Evolutionary conservation across 2,888 invertebrate species (phyloP).

Genomic region (Plagiodera versicolora): DNA sequence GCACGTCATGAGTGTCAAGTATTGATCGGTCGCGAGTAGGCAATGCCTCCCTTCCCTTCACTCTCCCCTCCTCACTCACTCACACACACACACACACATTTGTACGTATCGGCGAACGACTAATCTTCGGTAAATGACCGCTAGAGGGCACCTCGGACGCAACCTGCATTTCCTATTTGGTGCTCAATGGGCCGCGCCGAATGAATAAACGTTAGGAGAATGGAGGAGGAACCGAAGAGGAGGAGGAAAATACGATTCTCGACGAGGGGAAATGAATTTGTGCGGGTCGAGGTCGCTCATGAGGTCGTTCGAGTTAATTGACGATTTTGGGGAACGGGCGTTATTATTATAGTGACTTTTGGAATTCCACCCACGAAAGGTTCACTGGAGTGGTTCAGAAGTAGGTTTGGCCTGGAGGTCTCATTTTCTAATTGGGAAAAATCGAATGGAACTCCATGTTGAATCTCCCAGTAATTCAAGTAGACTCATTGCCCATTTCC

Average conservation of each 20-base stretch:
- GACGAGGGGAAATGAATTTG: not conserved
- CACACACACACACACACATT: not conserved
- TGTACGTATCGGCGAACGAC: too few relatives aligned
- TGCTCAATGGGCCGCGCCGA: constrained; percentile 13
- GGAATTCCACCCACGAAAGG: too few relatives aligned
- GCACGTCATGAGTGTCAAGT: constrained; percentile 27
- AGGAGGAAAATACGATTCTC: not conserved
- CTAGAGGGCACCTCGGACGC: constrained; percentile 24
- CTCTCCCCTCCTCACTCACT: too few relatives aligned
- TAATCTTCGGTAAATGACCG: constrained; percentile 28
- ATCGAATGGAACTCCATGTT: too few relatives aligned
- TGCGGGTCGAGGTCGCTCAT: not conserved
- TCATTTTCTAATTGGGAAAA: too few relatives aligned
- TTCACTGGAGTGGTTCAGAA: too few relatives aligned
- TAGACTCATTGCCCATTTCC: too few relatives aligned
- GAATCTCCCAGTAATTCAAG: too few relatives aligned
- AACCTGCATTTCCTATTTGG: constrained; percentile 14
- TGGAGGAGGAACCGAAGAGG: not conserved
- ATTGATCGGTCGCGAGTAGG: constrained; percentile 21
- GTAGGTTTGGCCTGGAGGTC: too few relatives aligned
- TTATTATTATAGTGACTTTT: not conserved
- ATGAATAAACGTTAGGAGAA: not conserved
- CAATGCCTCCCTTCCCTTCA: constrained; percentile 17
- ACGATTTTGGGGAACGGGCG: not conserved
- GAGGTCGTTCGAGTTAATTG: not conserved